phyloP scores from a whole-genome alignment of 2,888 invertebrate genomes.

The Dryobotodes eremita region DNA sequence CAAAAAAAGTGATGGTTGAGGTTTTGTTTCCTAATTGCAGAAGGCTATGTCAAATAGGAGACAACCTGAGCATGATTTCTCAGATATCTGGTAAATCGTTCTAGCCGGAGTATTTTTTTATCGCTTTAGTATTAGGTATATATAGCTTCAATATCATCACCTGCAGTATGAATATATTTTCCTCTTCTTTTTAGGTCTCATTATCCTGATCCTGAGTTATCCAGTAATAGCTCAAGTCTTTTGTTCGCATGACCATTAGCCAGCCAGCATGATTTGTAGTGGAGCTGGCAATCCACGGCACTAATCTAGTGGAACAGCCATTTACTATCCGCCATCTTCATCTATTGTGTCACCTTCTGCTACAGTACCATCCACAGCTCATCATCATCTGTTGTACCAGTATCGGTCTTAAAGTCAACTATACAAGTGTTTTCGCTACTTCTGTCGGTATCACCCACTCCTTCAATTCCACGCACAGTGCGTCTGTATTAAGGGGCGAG shows the following conservation, averaged over 20 bases:
- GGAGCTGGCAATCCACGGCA: neutral
- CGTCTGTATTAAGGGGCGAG: slow-evolving; percentile 84
- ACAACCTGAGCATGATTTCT: neutral
- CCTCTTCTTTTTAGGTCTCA: neutral
- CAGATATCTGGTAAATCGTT: neutral
- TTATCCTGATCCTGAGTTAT: neutral
- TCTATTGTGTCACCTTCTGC: neutral
- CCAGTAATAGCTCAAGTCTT: neutral
- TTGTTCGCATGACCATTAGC: no score
- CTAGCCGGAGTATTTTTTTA: neutral
- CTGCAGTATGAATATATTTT: neutral
- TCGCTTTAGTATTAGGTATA: neutral
- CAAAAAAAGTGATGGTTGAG: neutral
- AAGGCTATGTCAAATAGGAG: neutral
- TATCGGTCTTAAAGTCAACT: neutral
- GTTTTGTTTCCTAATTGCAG: neutral
- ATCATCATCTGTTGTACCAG: no score
- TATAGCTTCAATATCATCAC: neutral
- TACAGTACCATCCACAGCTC: neutral
- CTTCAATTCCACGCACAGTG: slow-evolving; percentile 61
- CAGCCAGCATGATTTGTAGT: no score
- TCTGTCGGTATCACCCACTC: slow-evolving; percentile 45
- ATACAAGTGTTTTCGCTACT: neutral
- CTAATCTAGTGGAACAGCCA: neutral
- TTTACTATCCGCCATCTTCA: neutral